A percentile compares a stretch with the other conserved stretches of the same genome.
Evolutionary conservation across 2,888 invertebrate species (phyloP).

Genomic region (Nomada ruficornis): DNA sequence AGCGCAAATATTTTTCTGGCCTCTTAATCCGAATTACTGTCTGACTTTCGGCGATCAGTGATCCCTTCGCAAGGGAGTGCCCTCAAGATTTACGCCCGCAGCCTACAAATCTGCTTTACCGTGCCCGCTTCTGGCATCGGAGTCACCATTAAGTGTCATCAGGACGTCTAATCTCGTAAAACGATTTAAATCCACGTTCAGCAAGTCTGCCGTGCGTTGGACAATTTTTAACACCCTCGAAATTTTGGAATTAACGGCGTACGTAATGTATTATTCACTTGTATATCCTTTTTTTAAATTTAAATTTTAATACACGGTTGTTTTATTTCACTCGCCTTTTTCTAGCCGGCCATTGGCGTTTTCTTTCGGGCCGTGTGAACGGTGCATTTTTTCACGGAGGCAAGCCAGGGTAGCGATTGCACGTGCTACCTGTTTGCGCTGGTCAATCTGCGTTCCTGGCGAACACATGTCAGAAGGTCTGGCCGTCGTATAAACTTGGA

Average conservation of each 20-base stretch:
- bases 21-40: conserved; percentile 53
- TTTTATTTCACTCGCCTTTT: neutral
- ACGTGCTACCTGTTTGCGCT: conserved; percentile 71
- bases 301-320: too few relatives aligned
- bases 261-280: too few relatives aligned
- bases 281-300: too few relatives aligned
- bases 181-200: neutral
- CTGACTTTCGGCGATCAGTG: conserved; percentile 35
- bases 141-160: neutral
- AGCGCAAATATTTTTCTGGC: conserved; percentile 56
- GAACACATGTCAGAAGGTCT: conserved; percentile 67
- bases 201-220: neutral
- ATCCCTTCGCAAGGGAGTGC: neutral
- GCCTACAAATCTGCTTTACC: neutral
- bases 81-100: neutral
- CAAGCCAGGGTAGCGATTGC: conserved; percentile 8
- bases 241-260: too few relatives aligned
- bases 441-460: conserved; percentile 53
- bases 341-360: neutral
- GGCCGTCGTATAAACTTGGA: conserved; percentile 42
- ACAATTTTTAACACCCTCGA: too few relatives aligned
- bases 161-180: neutral
- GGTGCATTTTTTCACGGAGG: neutral
- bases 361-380: neutral
- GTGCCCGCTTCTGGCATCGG: neutral